Evolutionary conservation across 2,797 vertebrate genomes (phyloP).

Genomic region (Syncerus caffer): DNA sequence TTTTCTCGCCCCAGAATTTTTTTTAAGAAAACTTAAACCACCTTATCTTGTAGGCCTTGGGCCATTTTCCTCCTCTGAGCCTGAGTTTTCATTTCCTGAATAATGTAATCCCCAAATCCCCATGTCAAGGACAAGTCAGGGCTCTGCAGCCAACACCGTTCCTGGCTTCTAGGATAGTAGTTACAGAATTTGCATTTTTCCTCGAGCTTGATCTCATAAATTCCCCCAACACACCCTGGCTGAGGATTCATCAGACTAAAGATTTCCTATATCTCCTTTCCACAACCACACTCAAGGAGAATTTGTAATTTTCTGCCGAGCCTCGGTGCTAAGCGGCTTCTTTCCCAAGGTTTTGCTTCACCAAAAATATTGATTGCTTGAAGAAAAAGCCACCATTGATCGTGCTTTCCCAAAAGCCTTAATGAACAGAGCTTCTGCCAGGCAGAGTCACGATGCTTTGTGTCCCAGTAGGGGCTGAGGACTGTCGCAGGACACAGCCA

Average conservation of each 20-base stretch:
- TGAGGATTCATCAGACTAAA: neutral
- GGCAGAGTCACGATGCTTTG: neutral
- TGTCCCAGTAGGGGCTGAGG: neutral
- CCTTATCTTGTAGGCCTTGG: neutral
- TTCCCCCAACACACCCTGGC: neutral
- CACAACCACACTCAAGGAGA: slow-evolving; percentile 41
- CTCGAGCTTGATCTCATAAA: neutral
- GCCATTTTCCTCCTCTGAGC: neutral
- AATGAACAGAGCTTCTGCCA: neutral
- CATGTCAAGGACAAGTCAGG: neutral
- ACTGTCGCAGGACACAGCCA: neutral
- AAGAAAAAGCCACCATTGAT: neutral
- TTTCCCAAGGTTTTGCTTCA: neutral
- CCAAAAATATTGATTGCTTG: neutral
- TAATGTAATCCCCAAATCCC: neutral
- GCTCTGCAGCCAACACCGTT: fast-evolving
- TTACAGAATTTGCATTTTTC: neutral
- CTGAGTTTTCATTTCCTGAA: neutral
- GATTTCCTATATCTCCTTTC: slow-evolving; percentile 11
- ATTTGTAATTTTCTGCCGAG: slow-evolving; percentile 9
- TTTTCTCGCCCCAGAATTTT: neutral
- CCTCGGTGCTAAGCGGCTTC: neutral
- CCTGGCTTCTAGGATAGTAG: neutral
- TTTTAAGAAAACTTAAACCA: neutral
- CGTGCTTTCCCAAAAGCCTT: neutral